Conservation (phyloP, 1,140 invertebrate species). For the Heliconius congener region DNA sequence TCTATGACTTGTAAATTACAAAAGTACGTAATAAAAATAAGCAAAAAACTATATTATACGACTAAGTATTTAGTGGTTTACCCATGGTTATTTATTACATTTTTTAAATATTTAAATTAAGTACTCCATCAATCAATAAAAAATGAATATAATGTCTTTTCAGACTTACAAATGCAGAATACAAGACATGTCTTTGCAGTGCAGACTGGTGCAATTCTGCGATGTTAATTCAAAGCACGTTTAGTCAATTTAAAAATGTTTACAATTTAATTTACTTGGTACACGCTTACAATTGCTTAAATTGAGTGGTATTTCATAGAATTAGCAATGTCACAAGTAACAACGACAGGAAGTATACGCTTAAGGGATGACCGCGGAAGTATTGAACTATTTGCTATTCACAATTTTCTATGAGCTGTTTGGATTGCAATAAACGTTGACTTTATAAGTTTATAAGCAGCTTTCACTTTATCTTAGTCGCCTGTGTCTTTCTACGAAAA, state of each 20-base stretch:
- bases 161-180: constrained; percentile 66
- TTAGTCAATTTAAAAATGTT: not conserved
- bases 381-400: constrained; percentile 47
- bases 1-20: constrained; percentile 65
- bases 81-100: too few species aligned
- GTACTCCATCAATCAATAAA: too few species aligned
- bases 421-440: constrained; percentile 69
- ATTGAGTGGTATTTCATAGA: not conserved
- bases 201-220: constrained; percentile 65
- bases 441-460: constrained; percentile 74
- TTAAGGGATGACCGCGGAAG: constrained; percentile 30
- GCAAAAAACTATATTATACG: not conserved
- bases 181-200: constrained; percentile 68
- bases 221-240: not conserved
- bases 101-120: too few species aligned
- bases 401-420: constrained; percentile 53
- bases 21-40: constrained; percentile 41
- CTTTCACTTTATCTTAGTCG: constrained; percentile 78
- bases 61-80: too few species aligned
- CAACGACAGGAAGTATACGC: not conserved
- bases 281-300: not conserved
- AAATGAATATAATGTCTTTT: constrained; percentile 35
- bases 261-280: not conserved
- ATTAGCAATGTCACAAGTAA: not conserved
- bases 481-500: constrained; percentile 77